phyloP scores from a whole-genome alignment of 1,140 invertebrate genomes.

The Calephelis virginiensis region DNA sequence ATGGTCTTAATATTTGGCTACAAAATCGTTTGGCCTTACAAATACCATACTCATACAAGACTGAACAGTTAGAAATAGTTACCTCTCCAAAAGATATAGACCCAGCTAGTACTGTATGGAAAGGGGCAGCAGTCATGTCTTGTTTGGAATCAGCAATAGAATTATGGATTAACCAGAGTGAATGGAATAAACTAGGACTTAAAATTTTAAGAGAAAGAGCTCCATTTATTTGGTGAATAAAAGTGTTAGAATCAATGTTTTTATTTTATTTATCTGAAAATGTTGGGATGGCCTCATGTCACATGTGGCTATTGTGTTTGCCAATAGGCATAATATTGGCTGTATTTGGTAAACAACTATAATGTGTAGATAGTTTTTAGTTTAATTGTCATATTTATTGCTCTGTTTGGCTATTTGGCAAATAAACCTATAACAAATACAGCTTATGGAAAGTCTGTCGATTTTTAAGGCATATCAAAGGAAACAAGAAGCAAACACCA shows the following conservation, averaged over 20 bases:
- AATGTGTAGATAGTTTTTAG: too few relatives aligned
- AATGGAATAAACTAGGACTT: conserved; percentile 93
- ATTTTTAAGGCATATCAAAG: too few relatives aligned
- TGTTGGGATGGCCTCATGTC: too few relatives aligned
- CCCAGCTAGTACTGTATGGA: conserved; percentile 93
- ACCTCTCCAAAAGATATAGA: conserved; percentile 94
- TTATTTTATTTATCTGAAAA: too few relatives aligned
- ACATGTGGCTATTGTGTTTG: too few relatives aligned
- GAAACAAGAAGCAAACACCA: too few relatives aligned
- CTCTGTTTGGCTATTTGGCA: too few relatives aligned
- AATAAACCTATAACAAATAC: too few relatives aligned
- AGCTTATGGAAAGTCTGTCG: too few relatives aligned
- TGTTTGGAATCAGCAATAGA: conserved; percentile 95
- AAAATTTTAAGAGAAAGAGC: conserved; percentile 92
- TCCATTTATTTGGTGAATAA: conserved; percentile 82
- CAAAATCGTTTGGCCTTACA: conserved; percentile 91
- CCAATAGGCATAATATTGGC: too few relatives aligned
- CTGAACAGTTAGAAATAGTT: conserved; percentile 90
- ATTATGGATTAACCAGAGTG: conserved; percentile 91
- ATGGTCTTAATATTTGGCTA: conserved; percentile 92
- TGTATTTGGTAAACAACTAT: too few relatives aligned
- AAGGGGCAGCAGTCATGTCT: conserved; percentile 95
- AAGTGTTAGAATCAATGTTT: background rate
- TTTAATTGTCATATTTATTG: too few relatives aligned
- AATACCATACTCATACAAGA: conserved; percentile 88